Conservation (phyloP, 1,140 invertebrate species). For the Ostrea denselamellosa region DNA sequence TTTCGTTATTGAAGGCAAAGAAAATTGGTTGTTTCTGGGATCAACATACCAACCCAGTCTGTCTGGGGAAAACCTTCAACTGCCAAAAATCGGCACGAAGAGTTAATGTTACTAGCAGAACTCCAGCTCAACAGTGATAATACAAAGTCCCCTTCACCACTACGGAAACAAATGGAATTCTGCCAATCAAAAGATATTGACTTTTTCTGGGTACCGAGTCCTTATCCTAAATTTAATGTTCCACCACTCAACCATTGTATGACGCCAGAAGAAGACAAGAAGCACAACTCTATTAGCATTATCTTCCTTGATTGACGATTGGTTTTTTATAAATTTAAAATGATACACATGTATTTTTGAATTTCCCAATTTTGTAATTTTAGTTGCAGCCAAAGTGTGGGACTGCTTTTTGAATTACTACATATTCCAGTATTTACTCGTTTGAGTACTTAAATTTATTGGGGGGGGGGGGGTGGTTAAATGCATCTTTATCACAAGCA, state of each 20-base stretch:
- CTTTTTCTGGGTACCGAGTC: neutral
- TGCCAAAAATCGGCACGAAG: neutral
- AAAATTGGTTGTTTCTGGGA: neutral
- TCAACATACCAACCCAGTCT: neutral
- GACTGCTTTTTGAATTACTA: too few species aligned
- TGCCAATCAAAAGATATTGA: neutral
- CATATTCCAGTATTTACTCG: too few species aligned
- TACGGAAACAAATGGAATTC: neutral
- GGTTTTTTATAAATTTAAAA: too few species aligned
- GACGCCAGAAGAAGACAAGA: too few species aligned
- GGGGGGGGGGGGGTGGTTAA: too few species aligned
- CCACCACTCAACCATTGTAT: neutral
- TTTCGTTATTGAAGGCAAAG: neutral
- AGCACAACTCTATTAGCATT: too few species aligned
- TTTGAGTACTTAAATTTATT: too few species aligned
- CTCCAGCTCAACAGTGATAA: neutral
- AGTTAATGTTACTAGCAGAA: neutral
- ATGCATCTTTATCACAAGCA: too few species aligned
- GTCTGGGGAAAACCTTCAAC: neutral
- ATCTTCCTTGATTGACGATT: too few species aligned
- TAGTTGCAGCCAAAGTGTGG: too few species aligned
- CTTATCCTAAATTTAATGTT: neutral
- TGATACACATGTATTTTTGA: too few species aligned
- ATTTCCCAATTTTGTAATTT: too few species aligned
- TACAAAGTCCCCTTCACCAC: neutral